Evolutionary conservation across 1,140 invertebrate genomes (phyloP).

Genomic region (Phthorimaea operculella): DNA sequence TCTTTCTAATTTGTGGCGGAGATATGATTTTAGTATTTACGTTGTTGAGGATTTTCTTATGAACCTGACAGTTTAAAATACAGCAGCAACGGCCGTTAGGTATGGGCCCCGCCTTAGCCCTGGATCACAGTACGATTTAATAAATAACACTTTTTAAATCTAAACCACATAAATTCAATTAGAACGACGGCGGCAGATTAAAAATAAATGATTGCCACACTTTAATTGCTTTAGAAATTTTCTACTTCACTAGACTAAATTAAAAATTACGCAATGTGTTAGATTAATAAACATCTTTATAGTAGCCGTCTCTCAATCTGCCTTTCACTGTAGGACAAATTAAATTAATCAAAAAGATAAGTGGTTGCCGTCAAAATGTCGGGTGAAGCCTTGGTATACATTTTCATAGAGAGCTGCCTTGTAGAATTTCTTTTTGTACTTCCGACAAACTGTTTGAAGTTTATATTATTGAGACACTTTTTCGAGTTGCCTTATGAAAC

Average conservation of each 20-base stretch:
- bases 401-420: not conserved
- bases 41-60: no score
- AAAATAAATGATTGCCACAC: not conserved
- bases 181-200: not conserved
- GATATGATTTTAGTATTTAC: no score
- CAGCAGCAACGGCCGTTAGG: no score
- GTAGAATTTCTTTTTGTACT: no score
- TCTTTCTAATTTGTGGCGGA: no score
- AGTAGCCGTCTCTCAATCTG: conserved; percentile 3
- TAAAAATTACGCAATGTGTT: conserved; percentile 7
- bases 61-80: no score
- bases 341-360: conserved; percentile 26
- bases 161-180: not conserved
- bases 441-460: no score
- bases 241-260: conserved; percentile 4
- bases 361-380: not conserved
- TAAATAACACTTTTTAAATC: no score
- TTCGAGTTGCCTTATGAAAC: no score
- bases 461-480: no score
- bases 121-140: no score
- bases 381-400: not conserved
- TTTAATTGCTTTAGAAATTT: conserved; percentile 10
- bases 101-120: no score
- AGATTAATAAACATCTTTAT: not conserved
- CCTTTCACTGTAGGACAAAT: conserved; percentile 33